Evolutionary conservation across 2,888 invertebrate species (phyloP).

Genomic region (Galerucella pusilla): DNA sequence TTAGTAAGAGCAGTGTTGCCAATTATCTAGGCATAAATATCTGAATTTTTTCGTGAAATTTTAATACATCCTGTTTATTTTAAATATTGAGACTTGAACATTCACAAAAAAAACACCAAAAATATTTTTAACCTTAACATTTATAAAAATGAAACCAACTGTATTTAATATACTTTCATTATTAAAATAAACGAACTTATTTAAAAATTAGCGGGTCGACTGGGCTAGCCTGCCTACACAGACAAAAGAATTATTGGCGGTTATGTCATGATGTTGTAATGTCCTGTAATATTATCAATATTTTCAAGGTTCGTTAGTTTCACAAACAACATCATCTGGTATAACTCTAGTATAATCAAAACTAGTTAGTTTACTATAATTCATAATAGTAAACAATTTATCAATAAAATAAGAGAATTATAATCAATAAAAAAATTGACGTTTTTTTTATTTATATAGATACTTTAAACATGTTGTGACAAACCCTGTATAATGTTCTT

Average conservation of each 20-base stretch:
- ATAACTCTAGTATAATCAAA: not conserved
- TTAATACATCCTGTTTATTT: too few species aligned
- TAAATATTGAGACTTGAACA: too few species aligned
- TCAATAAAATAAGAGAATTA: not conserved
- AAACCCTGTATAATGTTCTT: too few species aligned
- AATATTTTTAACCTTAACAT: not conserved
- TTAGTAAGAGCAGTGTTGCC: too few species aligned
- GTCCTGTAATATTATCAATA: constrained; percentile 29
- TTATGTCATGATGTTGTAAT: constrained; percentile 31
- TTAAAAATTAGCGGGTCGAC: constrained; percentile 13
- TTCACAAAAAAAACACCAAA: too few species aligned
- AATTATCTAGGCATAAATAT: too few species aligned
- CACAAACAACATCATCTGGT: constrained; percentile 9
- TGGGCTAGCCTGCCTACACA: constrained; percentile 23
- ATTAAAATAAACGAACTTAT: constrained; percentile 9
- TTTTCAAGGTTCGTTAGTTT: constrained; percentile 32
- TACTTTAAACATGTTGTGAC: too few species aligned
- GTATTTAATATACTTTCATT: not conserved
- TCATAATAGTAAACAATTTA: not conserved
- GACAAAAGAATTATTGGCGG: constrained; percentile 23
- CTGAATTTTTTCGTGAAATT: too few species aligned
- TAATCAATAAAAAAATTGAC: not conserved
- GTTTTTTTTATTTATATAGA: too few species aligned
- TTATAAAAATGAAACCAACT: not conserved
- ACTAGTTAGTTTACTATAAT: not conserved